Conservation (phyloP, 2,797 vertebrate species). For the Notolabrus celidotus region DNA sequence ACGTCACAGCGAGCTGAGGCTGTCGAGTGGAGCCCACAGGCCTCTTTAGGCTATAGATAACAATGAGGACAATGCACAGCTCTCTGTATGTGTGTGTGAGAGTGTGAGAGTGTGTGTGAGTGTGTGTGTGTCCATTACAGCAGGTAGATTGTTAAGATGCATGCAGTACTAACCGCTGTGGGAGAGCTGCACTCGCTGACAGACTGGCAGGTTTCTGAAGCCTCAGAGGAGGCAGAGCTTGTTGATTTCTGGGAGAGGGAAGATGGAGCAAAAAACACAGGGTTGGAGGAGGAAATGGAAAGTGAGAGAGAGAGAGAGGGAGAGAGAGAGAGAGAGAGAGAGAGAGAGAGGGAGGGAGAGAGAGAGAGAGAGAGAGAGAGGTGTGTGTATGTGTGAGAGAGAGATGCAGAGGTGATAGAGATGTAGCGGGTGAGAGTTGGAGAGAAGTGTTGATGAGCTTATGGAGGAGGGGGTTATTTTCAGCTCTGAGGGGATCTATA, state of each 20-base stretch:
- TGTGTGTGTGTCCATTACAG: conserved; percentile 37
- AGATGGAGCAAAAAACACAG: conserved; percentile 54
- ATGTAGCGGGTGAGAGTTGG: conserved; percentile 26
- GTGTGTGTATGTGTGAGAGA: too few species aligned
- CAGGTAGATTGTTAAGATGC: conserved; percentile 35
- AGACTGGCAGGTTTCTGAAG: conserved; percentile 97
- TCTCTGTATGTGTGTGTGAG: conserved; percentile 4
- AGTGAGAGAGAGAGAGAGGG: conserved; percentile 27
- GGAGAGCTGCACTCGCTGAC: conserved; percentile 99
- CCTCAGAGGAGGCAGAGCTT: conserved; percentile 97
- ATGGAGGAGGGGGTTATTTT: conserved; percentile 37
- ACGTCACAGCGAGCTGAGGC: conserved; percentile 40
- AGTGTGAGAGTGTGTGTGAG: conserved; percentile 2
- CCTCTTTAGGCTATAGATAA: conserved; percentile 51
- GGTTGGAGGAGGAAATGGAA: conserved; percentile 49
- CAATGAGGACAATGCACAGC: conserved; percentile 45
- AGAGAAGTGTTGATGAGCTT: conserved; percentile 59
- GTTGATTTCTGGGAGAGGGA: conserved; percentile 92
- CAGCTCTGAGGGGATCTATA: conserved; percentile 50
- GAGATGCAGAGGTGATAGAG: conserved; percentile 33
- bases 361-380: background rate
- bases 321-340: background rate
- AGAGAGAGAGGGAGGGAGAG: too few species aligned
- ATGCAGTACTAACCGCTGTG: conserved; percentile 92
- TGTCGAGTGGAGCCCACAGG: conserved; percentile 35